Percentiles rank a stretch among this genome's conserved stretches.
Evolutionary conservation across 1,140 invertebrate species (phyloP).

Genomic region (Drosophila miranda): DNA sequence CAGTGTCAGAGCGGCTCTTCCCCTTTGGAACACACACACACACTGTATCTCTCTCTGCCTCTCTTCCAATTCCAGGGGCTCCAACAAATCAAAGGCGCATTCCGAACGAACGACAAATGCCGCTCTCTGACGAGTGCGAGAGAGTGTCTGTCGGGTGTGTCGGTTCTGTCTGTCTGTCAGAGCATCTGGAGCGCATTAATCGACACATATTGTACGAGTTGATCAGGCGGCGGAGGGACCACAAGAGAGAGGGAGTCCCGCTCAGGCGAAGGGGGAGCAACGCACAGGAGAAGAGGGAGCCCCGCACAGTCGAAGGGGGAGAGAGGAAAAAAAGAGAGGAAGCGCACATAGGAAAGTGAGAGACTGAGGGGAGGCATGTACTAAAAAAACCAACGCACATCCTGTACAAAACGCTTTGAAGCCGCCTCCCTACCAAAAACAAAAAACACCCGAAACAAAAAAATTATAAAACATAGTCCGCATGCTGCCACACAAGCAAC

Average conservation of each 20-base stretch:
- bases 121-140: slow-evolving; percentile 34
- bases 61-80: slow-evolving; percentile 30
- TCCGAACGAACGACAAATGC: slow-evolving; percentile 53
- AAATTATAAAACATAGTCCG: slow-evolving; percentile 45
- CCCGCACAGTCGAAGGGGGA: no score
- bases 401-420: slow-evolving; percentile 69
- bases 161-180: slow-evolving; percentile 24
- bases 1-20: slow-evolving; percentile 59
- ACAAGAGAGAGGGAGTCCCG: neutral
- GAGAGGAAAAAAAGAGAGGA: no score
- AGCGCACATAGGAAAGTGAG: neutral
- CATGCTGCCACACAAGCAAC: slow-evolving; percentile 52
- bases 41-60: neutral
- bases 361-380: slow-evolving; percentile 2
- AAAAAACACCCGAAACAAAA: slow-evolving; percentile 36
- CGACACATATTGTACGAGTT: slow-evolving; percentile 75
- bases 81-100: slow-evolving; percentile 78
- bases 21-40: neutral
- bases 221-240: slow-evolving; percentile 42
- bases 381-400: slow-evolving; percentile 60
- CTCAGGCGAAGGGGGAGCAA: no score
- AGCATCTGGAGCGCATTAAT: slow-evolving; percentile 80
- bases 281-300: neutral
- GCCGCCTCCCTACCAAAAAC: slow-evolving; percentile 39
- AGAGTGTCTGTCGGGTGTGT: no score